phyloP scores from a whole-genome alignment of 2,113 vertebrate species.

The Festucalex cinctus region DNA sequence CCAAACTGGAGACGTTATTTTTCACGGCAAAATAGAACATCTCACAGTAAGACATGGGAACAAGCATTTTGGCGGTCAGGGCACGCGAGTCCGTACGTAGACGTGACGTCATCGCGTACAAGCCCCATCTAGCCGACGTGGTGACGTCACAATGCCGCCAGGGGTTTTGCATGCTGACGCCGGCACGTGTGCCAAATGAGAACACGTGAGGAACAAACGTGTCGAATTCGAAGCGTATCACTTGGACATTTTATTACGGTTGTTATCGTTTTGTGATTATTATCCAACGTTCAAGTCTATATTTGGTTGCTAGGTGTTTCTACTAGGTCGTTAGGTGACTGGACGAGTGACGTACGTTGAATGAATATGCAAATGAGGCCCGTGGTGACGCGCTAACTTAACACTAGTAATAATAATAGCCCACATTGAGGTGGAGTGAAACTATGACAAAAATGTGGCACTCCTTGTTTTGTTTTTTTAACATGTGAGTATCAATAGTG shows the following conservation, averaged over 20 bases:
- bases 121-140: neutral
- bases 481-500: neutral
- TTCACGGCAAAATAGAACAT: too few species aligned
- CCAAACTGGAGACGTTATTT: too few species aligned
- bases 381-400: constrained; percentile 11
- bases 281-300: neutral
- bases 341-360: neutral
- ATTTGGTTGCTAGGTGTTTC: constrained; percentile 30
- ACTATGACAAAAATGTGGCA: neutral
- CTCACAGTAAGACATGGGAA: neutral
- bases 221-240: neutral
- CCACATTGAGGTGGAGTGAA: neutral
- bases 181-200: constrained; percentile 21
- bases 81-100: neutral
- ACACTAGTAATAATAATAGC: neutral
- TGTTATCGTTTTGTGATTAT: neutral
- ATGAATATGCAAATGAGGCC: constrained; percentile 49
- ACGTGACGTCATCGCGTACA: neutral
- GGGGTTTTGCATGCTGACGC: constrained; percentile 11
- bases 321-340: constrained; percentile 41
- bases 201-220: constrained; percentile 23
- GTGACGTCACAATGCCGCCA: constrained; percentile 56
- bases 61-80: neutral
- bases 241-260: neutral
- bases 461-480: neutral